These are phyloP conservation scores for Hirtodrosophila duncani DNA, from an alignment of 2,888 invertebrate genomes.

Conservation along the genomic window DNA sequence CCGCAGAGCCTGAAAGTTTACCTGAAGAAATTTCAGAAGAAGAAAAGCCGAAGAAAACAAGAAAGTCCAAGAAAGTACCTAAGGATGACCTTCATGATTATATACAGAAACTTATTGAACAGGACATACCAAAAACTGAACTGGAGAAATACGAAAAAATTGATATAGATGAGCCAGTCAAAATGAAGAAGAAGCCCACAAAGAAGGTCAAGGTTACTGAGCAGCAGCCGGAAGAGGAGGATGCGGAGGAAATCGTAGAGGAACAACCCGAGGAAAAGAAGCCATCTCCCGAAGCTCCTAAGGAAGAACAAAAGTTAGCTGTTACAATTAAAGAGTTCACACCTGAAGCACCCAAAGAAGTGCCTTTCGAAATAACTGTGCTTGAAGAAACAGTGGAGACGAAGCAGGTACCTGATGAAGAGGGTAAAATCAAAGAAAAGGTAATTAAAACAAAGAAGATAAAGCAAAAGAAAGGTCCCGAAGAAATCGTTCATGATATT, in stretches of 20 bases:
- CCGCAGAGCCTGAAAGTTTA: conserved; percentile 48
- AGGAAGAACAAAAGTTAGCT: conserved; percentile 24
- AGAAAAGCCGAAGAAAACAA: conserved; percentile 64
- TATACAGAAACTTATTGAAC: conserved; percentile 76
- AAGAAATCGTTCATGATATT: conserved; percentile 78
- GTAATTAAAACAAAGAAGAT: conserved; percentile 74
- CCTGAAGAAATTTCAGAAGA: conserved; percentile 41
- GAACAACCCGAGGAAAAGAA: conserved; percentile 21
- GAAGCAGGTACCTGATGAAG: conserved; percentile 62
- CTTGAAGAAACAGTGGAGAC: conserved; percentile 71
- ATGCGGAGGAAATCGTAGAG: conserved; percentile 34
- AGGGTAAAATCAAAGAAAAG: conserved; percentile 74
- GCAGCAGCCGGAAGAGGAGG: conserved; percentile 42
- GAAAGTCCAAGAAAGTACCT: conserved; percentile 75
- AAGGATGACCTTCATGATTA: conserved; percentile 77
- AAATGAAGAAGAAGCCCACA: conserved; percentile 61
- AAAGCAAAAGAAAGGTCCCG: conserved; percentile 76
- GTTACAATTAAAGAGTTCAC: conserved; percentile 50
- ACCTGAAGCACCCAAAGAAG: conserved; percentile 40
- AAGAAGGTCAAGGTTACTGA: conserved; percentile 44
- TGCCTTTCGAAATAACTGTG: conserved; percentile 50
- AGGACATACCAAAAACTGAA: conserved; percentile 77
- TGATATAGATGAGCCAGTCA: conserved; percentile 76
- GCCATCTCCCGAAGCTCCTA: conserved; percentile 16
- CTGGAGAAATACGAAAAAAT: conserved; percentile 78